phyloP scores from a whole-genome alignment of 2,797 vertebrate species.

The Serranus cabrilla region DNA sequence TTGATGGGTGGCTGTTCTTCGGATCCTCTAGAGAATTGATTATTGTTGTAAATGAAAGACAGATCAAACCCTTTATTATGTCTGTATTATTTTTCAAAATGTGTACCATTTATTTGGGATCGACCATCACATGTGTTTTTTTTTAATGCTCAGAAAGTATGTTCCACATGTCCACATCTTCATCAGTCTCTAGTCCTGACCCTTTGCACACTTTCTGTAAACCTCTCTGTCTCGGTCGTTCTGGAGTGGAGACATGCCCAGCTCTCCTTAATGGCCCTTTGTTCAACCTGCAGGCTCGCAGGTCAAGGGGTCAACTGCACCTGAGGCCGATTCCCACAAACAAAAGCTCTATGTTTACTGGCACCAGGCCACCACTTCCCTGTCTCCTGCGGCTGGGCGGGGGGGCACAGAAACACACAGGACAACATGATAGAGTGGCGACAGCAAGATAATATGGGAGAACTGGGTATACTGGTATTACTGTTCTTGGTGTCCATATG shows the following conservation, averaged over 20 bases:
- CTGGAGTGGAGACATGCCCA: constrained; percentile 74
- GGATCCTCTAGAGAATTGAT: constrained; percentile 34
- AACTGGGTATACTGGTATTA: neutral
- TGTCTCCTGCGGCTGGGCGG: constrained; percentile 49
- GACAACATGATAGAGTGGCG: constrained; percentile 29
- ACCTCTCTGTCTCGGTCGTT: constrained; percentile 65
- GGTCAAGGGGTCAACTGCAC: constrained; percentile 88
- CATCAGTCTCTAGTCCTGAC: constrained; percentile 42
- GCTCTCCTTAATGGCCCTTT: constrained; percentile 85
- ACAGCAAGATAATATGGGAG: neutral
- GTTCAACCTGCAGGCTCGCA: constrained; percentile 84
- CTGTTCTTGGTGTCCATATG: neutral
- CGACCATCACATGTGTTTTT: neutral
- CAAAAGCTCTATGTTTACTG: constrained; percentile 83
- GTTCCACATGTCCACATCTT: constrained; percentile 4
- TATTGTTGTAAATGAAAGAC: constrained; percentile 8
- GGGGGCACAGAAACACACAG: constrained; percentile 15
- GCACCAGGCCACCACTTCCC: constrained; percentile 80
- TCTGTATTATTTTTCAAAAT: neutral
- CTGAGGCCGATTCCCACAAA: constrained; percentile 88
- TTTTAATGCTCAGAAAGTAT: neutral
- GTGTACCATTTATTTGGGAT: neutral
- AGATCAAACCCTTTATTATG: neutral
- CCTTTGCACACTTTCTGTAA: constrained; percentile 65
- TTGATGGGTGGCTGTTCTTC: constrained; percentile 59